Conservation (phyloP, 2,797 vertebrate species). For the Aulostomus chinensis region DNA sequence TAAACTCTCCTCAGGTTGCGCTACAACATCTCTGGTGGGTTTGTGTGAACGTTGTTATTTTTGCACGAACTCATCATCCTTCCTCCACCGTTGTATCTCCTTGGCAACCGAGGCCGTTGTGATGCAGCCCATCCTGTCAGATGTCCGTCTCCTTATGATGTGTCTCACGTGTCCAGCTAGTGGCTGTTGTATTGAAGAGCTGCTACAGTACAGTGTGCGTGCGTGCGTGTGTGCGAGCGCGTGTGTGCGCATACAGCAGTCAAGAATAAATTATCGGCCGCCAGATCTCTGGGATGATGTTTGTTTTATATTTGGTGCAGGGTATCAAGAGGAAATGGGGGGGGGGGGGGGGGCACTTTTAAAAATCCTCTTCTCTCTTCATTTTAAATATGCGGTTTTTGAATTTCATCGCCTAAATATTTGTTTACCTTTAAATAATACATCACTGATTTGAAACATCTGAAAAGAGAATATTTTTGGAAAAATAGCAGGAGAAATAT, state of each 20-base stretch:
- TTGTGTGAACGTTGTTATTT: slow-evolving; percentile 8
- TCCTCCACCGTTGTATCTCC: slow-evolving; percentile 40
- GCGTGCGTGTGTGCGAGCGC: too few species aligned
- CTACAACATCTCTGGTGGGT: slow-evolving; percentile 24
- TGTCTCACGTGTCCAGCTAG: slow-evolving; percentile 30
- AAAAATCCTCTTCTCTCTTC: slow-evolving; percentile 11
- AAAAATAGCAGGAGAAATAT: not conserved
- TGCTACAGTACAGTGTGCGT: slow-evolving; percentile 14
- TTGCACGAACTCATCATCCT: slow-evolving; percentile 13
- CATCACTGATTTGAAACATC: slow-evolving; percentile 5
- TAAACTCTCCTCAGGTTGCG: slow-evolving; percentile 20
- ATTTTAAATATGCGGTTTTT: slow-evolving; percentile 15
- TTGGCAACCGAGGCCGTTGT: slow-evolving; percentile 49
- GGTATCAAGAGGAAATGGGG: too few species aligned
- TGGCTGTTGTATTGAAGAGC: slow-evolving; percentile 35
- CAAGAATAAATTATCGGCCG: slow-evolving; percentile 42
- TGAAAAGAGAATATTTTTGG: slow-evolving; percentile 1
- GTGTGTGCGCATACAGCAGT: too few species aligned
- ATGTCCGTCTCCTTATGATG: slow-evolving; percentile 47
- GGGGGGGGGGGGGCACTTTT: slow-evolving; percentile 2
- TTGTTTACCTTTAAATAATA: slow-evolving; percentile 22
- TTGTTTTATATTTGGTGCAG: slow-evolving; percentile 26
- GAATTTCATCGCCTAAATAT: slow-evolving; percentile 12
- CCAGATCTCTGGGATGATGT: slow-evolving; percentile 20
- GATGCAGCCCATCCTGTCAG: slow-evolving; percentile 41